Conservation (phyloP, 2,888 invertebrate species). For the Taphrorychus bicolor region DNA sequence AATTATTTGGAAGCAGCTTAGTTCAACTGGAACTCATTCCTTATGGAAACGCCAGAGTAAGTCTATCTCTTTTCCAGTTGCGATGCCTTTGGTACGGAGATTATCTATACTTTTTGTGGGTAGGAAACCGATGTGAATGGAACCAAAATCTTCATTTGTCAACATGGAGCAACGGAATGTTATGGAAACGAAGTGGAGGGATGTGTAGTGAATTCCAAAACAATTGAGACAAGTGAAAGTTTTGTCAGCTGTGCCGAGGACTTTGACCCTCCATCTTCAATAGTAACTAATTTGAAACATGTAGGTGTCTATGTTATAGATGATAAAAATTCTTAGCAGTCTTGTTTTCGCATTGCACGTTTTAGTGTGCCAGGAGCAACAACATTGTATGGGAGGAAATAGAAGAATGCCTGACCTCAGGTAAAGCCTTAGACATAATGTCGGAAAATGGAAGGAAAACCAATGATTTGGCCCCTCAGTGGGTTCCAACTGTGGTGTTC, state of each 20-base stretch:
- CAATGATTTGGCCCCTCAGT: conserved; percentile 51
- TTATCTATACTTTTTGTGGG: no score
- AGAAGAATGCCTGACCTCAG: conserved; percentile 49
- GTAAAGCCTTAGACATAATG: conserved; percentile 54
- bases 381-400: conserved; percentile 49
- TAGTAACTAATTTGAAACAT: background rate
- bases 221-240: conserved; percentile 42
- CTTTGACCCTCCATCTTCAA: conserved; percentile 2
- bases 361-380: conserved; percentile 56
- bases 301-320: background rate
- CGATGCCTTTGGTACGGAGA: conserved; percentile 35
- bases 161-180: conserved; percentile 59
- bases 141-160: conserved; percentile 46
- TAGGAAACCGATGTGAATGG: conserved; percentile 28
- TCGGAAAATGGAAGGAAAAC: conserved; percentile 56
- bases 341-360: no score
- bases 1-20: conserved; percentile 30
- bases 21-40: conserved; percentile 45
- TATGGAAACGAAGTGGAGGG: conserved; percentile 63
- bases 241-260: conserved; percentile 61
- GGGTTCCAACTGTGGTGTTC: conserved; percentile 60
- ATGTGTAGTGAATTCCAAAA: conserved; percentile 57
- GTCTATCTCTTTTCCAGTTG: conserved; percentile 3
- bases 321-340: background rate
- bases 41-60: conserved; percentile 46